Evolutionary conservation across 2,888 invertebrate species (phyloP).

Genomic region (Drosophila nr. medialis): DNA sequence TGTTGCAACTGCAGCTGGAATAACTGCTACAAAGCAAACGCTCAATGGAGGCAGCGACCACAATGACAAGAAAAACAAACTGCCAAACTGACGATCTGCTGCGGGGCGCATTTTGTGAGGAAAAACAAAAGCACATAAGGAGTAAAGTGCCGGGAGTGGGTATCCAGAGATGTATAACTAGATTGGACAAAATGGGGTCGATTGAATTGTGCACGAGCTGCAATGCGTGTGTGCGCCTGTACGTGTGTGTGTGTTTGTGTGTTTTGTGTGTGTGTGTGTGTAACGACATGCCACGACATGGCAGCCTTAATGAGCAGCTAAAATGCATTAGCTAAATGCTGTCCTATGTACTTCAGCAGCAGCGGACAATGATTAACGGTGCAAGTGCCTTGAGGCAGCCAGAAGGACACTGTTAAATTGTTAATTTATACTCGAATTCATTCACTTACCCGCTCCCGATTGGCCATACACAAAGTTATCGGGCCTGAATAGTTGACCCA

Average conservation of each 20-base stretch:
- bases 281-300: constrained; percentile 29
- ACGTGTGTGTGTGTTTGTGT: not conserved
- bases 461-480: constrained; percentile 94
- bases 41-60: constrained; percentile 17
- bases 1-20: constrained; percentile 53
- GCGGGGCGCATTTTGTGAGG: constrained; percentile 29
- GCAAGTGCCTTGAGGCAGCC: constrained; percentile 11
- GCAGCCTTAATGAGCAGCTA: constrained; percentile 48
- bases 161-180: not conserved
- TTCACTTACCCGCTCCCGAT: constrained; percentile 89
- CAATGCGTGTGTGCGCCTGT: not conserved
- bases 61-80: constrained; percentile 21
- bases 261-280: not conserved
- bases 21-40: constrained; percentile 37
- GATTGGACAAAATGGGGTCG: constrained; percentile 1
- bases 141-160: not conserved
- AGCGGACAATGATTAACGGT: constrained; percentile 16
- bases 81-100: constrained; percentile 50
- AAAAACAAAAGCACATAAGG: constrained; percentile 46
- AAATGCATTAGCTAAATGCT: constrained; percentile 56
- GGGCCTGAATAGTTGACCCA: constrained; percentile 92
- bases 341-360: not conserved
- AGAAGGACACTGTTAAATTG: not conserved
- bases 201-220: constrained; percentile 5
- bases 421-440: not conserved